These are phyloP conservation scores for Mythimna ferrago DNA, from an alignment of 2,888 invertebrate genomes.

Conservation along the genomic window DNA sequence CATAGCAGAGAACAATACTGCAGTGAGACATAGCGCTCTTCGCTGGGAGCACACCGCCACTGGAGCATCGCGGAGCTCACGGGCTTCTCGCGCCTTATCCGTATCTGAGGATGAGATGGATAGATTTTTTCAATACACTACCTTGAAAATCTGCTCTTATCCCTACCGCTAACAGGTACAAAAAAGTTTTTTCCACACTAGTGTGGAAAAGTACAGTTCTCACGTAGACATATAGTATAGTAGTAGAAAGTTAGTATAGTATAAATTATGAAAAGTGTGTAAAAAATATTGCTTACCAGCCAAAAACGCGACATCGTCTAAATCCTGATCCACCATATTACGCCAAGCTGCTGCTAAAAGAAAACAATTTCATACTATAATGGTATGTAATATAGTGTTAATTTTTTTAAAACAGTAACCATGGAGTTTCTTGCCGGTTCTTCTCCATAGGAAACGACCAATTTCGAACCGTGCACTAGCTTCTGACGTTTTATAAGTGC, in stretches of 20 bases:
- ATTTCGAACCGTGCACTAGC: no score
- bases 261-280: not conserved
- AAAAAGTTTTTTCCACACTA: no score
- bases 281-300: slow-evolving; percentile 93
- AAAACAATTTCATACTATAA: slow-evolving; percentile 40
- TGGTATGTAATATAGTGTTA: slow-evolving; percentile 5
- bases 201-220: no score
- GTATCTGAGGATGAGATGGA: slow-evolving; percentile 73
- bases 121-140: not conserved
- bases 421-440: no score
- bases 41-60: slow-evolving; percentile 97
- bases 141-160: no score
- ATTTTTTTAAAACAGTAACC: no score
- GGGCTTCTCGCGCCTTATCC: slow-evolving; percentile 85
- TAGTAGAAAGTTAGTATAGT: no score
- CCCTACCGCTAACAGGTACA: no score
- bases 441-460: no score
- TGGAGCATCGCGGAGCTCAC: slow-evolving; percentile 88
- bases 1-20: slow-evolving; percentile 94
- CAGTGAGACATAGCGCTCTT: slow-evolving; percentile 95
- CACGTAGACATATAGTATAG: no score
- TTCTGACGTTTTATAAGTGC: no score
- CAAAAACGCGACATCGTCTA: slow-evolving; percentile 97
- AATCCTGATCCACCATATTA: slow-evolving; percentile 97
- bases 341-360: slow-evolving; percentile 90